phyloP scores from a whole-genome alignment of 1,140 invertebrate genomes.

The Eumaeus atala region DNA sequence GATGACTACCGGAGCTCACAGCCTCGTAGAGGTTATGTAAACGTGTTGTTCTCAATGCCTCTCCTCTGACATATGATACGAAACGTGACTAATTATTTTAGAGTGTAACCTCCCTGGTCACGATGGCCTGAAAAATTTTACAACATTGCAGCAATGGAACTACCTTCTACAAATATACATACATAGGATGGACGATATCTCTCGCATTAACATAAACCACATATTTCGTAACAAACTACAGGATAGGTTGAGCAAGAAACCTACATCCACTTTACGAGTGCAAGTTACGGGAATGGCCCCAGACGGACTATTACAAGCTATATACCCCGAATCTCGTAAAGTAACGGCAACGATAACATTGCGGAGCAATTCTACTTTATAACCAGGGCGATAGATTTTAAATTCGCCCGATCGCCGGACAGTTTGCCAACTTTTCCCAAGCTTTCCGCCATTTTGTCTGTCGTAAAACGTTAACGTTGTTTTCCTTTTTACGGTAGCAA shows the following conservation, averaged over 20 bases:
- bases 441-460: slow-evolving; percentile 36
- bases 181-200: too few relatives aligned
- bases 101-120: too few relatives aligned
- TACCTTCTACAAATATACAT: too few relatives aligned
- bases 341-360: slow-evolving; percentile 19
- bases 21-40: too few relatives aligned
- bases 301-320: slow-evolving; percentile 41
- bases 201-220: slow-evolving; percentile 1
- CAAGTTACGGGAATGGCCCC: slow-evolving; percentile 35
- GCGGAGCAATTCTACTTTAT: slow-evolving; percentile 1
- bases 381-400: background rate
- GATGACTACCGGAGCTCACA: too few relatives aligned
- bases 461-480: slow-evolving; percentile 40
- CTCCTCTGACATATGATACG: too few relatives aligned
- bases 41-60: too few relatives aligned
- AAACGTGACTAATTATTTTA: too few relatives aligned
- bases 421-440: slow-evolving; percentile 12
- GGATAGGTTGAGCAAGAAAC: background rate
- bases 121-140: too few relatives aligned
- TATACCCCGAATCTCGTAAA: slow-evolving; percentile 40
- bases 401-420: background rate
- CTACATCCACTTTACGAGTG: slow-evolving; percentile 31
- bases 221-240: background rate
- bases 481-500: slow-evolving; percentile 34
- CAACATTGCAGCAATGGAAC: too few relatives aligned